Base-by-base conservation (phyloP, 2,113 vertebrate genomes). In the Silurus asotus region DNA sequence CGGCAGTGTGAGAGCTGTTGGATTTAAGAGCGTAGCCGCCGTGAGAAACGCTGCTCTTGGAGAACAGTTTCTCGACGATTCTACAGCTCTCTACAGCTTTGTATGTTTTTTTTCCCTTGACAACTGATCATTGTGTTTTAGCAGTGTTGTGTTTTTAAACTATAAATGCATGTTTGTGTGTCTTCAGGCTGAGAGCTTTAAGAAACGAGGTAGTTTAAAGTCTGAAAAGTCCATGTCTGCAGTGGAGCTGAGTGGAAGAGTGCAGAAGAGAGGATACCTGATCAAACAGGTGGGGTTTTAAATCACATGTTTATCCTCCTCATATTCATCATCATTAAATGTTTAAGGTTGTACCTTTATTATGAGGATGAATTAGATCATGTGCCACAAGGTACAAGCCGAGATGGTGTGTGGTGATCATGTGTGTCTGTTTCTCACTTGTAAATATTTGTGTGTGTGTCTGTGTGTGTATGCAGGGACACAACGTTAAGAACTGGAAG, bases 401-500 rank as follows among this genome's bases (percentile, higher is more conserved):
- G 25, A 15, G 14, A 45, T 17, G n/a, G n/a, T n/a, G n/a, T n/a
- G n/a, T n/a, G n/a, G n/a, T n/a, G 5, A 45, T 45, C 13, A 7
- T 45, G 67, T 51, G 20, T 20, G 17, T 51, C 6, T 14, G n/a
- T 59, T n/a, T 13, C 6, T 58, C 23, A 23, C 20, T 51, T 87
- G 28, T 84, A 1, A n/a, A 13, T 49, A 25, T 65, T 72, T 82
- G 55, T 77, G 45, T 59, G 70, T 70, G 67, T 76, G n/a, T 75
- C 19, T 87, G 65, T 82, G 25, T 83, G 53, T 87, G 69, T 70
- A 14, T 69, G 19, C 81, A 87, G 98, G 98, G 98, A 6, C 98
- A 99, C 93, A 96, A 97, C 64, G 95, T 97, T 81, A 99, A 99
- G 91, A 99, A 99, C 94, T 99, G 97, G 98, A 99, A 99, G 90